These are phyloP conservation scores for Hofmannophila pseudospretella DNA, from an alignment of 2,888 invertebrate species.

Conservation along the genomic window DNA sequence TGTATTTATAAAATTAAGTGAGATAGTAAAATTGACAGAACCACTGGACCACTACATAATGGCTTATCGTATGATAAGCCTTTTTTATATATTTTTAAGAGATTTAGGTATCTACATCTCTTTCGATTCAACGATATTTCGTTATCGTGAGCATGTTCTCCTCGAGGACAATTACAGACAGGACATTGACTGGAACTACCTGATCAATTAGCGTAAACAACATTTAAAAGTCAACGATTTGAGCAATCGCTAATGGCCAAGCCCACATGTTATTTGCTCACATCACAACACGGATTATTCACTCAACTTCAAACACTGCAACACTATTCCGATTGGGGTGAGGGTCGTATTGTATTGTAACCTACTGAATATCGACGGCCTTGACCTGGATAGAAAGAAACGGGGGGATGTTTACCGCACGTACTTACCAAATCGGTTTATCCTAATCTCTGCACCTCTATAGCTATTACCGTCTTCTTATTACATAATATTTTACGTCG, in stretches of 20 bases:
- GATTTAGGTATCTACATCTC: too few relatives aligned
- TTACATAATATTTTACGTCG: not conserved
- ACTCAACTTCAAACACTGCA: conserved; percentile 7
- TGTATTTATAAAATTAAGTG: too few relatives aligned
- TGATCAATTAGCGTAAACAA: too few relatives aligned
- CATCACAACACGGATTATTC: conserved; percentile 6
- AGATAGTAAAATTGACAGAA: too few relatives aligned
- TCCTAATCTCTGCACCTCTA: conserved; percentile 5
- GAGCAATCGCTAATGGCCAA: not conserved
- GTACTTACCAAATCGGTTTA: conserved; percentile 9
- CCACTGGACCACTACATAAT: too few relatives aligned
- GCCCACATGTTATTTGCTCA: conserved; percentile 5
- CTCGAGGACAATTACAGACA: too few relatives aligned
- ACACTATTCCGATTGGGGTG: conserved; percentile 28
- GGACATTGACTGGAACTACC: too few relatives aligned
- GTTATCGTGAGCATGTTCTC: too few relatives aligned
- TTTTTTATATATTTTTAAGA: too few relatives aligned
- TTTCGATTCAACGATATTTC: too few relatives aligned
- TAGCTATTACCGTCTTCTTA: not conserved
- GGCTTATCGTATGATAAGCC: too few relatives aligned
- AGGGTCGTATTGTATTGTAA: conserved; percentile 31
- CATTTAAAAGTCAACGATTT: too few relatives aligned
- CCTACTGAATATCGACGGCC: conserved; percentile 49
- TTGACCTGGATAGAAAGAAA: conserved; percentile 42
- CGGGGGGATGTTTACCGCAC: conserved; percentile 31